These are phyloP conservation scores for Rhea pennata DNA, from an alignment of 2,113 vertebrate genomes.

Conservation along the genomic window DNA sequence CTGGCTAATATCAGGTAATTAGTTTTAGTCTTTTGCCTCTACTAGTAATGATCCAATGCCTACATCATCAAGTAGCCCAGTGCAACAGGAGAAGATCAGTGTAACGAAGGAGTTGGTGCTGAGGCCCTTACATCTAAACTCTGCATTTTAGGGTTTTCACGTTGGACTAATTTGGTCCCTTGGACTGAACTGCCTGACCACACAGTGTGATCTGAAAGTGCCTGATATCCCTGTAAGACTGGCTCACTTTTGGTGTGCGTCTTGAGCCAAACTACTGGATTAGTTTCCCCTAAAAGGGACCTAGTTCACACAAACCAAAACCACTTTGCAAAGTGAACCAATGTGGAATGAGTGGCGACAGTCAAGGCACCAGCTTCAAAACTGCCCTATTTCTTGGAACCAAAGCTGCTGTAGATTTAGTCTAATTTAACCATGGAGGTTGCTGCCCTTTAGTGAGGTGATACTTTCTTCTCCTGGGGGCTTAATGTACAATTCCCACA, in stretches of 20 bases:
- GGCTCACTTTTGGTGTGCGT: not conserved
- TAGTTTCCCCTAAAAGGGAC: not conserved
- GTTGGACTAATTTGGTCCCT: not conserved
- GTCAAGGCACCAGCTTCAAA: not conserved
- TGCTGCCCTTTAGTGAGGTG: not conserved
- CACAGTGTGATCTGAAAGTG: not conserved
- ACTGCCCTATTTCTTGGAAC: not conserved
- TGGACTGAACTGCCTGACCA: rapidly evolving
- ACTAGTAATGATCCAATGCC: not conserved
- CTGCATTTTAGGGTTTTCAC: not conserved
- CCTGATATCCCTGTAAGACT: not conserved
- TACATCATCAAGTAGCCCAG: not conserved
- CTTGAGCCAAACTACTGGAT: not conserved
- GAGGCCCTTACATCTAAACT: not conserved
- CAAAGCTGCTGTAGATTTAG: rapidly evolving
- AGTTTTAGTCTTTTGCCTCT: not conserved
- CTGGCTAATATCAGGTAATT: not conserved
- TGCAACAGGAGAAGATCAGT: not conserved
- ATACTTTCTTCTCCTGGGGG: not conserved
- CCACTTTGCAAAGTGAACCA: not conserved
- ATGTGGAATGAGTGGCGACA: not conserved
- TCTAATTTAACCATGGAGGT: not conserved
- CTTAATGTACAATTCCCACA: not conserved
- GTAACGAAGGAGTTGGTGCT: not conserved
- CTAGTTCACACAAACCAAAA: not conserved